Evolutionary conservation across 2,113 vertebrate species (phyloP), one percentile per base, ranked within the genome.

Genomic region (Hipposideros armiger): DNA sequence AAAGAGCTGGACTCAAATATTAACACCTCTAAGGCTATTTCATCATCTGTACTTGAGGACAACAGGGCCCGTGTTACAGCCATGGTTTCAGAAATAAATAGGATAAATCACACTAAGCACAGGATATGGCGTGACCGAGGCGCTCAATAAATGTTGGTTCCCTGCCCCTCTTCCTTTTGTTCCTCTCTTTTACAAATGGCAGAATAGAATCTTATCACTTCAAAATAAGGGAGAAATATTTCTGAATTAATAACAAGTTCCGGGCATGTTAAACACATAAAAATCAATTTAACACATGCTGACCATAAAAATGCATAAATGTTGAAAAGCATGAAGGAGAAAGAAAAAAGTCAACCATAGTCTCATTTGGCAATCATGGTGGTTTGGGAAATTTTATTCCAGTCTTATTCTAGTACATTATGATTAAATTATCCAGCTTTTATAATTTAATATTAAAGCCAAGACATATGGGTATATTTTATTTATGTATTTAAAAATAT

Each of bases 131-230:
- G 87, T 45, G 32, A 94, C 76, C 20, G 50, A 4, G 30, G 26
- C 28, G 42, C 28, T 67, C 64, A 64, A 54, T 67, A 58, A 66
- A 76, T 60, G 30, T n/a, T n/a, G 82, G 32, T 50, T 20, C 7
- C 36, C 14, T n/a, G 28, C 40, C 73, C 76, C 45, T 47, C 64
- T 87, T 78, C 42, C 42, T 86, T 86, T 52, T 30, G 73, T 60
- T 95, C 24, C 28, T 81, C 9, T 95, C 36, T 66, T 85, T 94
- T 69, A 78, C 32, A 87, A 94, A 62, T 78, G 58, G 70, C 4
- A 87, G 87, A 70, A 90, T 1, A 70, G 47, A 89, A 91, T 50
- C 30, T 42, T 85, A 86, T 40, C 26, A 32, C 87, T 78, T 88
- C 72, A 89, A 82, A 91, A 94, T 52, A 30, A 72, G 60, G n/a